Evolutionary conservation across 2,888 invertebrate genomes (phyloP).

Genomic region (Drosophila merina): DNA sequence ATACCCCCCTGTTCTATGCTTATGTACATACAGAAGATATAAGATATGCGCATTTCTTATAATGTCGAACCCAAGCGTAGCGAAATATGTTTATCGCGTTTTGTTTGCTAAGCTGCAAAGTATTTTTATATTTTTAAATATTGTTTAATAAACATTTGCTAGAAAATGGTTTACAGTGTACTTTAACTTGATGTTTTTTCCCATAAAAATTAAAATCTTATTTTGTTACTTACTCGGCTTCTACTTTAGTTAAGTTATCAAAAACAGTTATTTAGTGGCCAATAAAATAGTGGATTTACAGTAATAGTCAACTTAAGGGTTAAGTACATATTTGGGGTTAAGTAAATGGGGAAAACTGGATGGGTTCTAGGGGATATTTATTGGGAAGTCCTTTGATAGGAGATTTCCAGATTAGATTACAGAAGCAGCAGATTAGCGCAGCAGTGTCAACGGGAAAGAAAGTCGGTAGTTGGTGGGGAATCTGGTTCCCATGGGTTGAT

Average conservation of each 20-base stretch:
- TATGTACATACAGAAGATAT: conserved; percentile 64
- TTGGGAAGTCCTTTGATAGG: not conserved
- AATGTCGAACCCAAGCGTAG: conserved; percentile 51
- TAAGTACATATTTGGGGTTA: not conserved
- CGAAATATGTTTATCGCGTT: conserved; percentile 39
- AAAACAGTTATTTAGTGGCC: not conserved
- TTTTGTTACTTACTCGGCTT: not conserved
- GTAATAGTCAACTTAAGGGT: not conserved
- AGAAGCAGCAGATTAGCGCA: not conserved
- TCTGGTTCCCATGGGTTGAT: conserved; percentile 8
- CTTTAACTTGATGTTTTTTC: not conserved
- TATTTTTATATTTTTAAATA: conserved; percentile 61
- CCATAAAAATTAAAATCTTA: not conserved
- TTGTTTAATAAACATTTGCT: conserved; percentile 6
- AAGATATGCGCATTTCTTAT: conserved; percentile 77
- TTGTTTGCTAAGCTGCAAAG: conserved; percentile 57
- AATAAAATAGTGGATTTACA: not conserved
- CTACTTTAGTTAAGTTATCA: not conserved
- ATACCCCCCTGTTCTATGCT: conserved; percentile 20
- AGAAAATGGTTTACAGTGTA: not conserved
- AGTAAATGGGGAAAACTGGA: not conserved
- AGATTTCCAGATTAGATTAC: not conserved
- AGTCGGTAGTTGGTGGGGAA: not conserved
- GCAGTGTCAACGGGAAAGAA: conserved; percentile 1
- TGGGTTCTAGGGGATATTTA: too few species aligned